Percentiles rank a stretch among this genome's conserved stretches.
These are phyloP conservation scores for Pipistrellus pipistrellus DNA, from an alignment of 2,797 vertebrate species.

Conservation along the genomic window DNA sequence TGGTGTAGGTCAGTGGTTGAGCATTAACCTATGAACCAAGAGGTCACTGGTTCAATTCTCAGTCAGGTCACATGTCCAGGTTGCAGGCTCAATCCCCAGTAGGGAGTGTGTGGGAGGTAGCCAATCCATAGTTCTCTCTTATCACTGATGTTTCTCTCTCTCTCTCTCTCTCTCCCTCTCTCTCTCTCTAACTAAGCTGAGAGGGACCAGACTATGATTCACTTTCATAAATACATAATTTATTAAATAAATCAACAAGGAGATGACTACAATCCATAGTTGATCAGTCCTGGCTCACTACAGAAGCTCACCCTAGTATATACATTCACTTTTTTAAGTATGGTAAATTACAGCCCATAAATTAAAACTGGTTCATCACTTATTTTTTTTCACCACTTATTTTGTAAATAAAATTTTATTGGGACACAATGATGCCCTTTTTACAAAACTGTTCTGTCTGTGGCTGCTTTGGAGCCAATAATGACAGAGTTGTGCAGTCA, in stretches of 20 bases:
- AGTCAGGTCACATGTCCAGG: too few species aligned
- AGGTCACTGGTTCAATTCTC: too few species aligned
- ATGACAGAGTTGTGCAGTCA: not conserved
- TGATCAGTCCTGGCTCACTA: not conserved
- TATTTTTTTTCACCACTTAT: not conserved
- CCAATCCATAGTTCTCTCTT: too few species aligned
- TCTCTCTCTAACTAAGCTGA: not conserved
- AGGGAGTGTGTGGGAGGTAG: too few species aligned
- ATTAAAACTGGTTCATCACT: not conserved
- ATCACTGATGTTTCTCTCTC: too few species aligned
- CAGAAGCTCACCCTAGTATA: not conserved
- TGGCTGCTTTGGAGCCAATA: not conserved
- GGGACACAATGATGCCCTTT: not conserved
- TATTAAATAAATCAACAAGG: conserved; percentile 38
- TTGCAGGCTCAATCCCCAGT: too few species aligned
- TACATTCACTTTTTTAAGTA: not conserved
- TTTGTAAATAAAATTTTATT: not conserved
- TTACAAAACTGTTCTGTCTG: not conserved
- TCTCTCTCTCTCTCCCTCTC: too few species aligned
- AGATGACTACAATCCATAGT: conserved; percentile 30
- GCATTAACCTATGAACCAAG: too few species aligned
- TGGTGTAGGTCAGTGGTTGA: too few species aligned
- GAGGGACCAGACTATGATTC: not conserved
- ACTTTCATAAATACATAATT: conserved; percentile 5
- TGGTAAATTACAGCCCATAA: not conserved